Base-by-base conservation (phyloP, 2,113 vertebrate species). In the Hiodon alosoides region DNA sequence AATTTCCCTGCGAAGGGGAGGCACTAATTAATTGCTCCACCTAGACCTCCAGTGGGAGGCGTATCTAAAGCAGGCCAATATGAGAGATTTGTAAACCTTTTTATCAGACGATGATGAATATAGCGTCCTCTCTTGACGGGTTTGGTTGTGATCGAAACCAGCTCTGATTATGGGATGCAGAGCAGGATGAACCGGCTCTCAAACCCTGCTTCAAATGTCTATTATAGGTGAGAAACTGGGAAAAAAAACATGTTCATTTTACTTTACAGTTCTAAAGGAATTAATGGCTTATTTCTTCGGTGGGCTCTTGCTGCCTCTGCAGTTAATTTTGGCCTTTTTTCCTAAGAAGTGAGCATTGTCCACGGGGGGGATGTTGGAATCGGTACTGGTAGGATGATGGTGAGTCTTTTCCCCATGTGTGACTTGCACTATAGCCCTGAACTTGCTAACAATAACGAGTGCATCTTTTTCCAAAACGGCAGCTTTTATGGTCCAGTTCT, bases 271-370 rank as follows among this genome's bases (percentile, higher is more conserved):
- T 31, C 31, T 31, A 31, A 31, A 31, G 31, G 31, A 31, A 31
- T 31, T 31, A 7, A 11, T 2, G 72, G 64, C 7, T 9, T 82
- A 72, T 52, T 72, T 77, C 4, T 67, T 67, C 14, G 77, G 58
- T 77, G 81, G 86, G 81, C 86, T 86, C 88, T 88, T 87, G 88
- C 89, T 89, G 89, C 85, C 71, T 84, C 76, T 83, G 84, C 78
- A 81, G 86, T 83, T 85, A 89, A 91, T 89, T 90, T 92, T 89
- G 89, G 85, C 88, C 85, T 80, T 84, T 78, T 83, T 84, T 81
- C 75, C 85, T 83, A 80, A 82, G 83, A 87, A 87, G 83, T 83
- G 80, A 84, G 79, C 85, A 85, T 82, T 84, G 83, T 81, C 77
- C 81, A 77, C 77, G 76, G 55, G 81, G 80, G 87, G 80, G 86